These are phyloP conservation scores for Temnothorax rugatulus DNA, from an alignment of 2,888 invertebrate species.

Conservation along the genomic window DNA sequence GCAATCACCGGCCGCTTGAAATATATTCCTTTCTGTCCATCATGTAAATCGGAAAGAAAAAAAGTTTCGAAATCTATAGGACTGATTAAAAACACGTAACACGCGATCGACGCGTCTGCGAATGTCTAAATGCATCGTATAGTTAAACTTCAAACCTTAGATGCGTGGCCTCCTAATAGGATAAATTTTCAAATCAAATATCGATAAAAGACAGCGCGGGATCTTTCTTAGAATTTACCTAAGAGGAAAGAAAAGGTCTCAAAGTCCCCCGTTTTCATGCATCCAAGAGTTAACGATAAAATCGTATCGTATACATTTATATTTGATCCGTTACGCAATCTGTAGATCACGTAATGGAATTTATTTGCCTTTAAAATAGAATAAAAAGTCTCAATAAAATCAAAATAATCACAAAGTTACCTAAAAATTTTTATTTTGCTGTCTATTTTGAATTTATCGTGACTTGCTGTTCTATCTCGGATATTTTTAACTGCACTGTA, in stretches of 20 bases:
- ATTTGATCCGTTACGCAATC: not conserved
- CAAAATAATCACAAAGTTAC: too few species aligned
- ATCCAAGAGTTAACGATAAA: slow-evolving; percentile 31
- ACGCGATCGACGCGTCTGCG: slow-evolving; percentile 20
- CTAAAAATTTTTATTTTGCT: too few species aligned
- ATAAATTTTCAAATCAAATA: not conserved
- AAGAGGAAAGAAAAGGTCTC: slow-evolving; percentile 7
- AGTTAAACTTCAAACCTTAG: slow-evolving; percentile 18
- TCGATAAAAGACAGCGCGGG: too few species aligned
- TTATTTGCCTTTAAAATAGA: too few species aligned
- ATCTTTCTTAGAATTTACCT: too few species aligned
- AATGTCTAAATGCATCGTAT: slow-evolving; percentile 54
- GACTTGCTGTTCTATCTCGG: too few species aligned
- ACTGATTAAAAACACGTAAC: slow-evolving; percentile 64
- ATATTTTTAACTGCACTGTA: too few species aligned
- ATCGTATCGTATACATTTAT: slow-evolving; percentile 6
- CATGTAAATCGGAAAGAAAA: slow-evolving; percentile 60
- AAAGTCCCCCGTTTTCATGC: not conserved
- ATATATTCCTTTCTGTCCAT: slow-evolving; percentile 64
- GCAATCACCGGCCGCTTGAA: slow-evolving; percentile 26
- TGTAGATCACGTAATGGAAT: too few species aligned
- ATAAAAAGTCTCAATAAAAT: too few species aligned
- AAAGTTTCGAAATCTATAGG: slow-evolving; percentile 67
- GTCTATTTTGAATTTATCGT: too few species aligned
- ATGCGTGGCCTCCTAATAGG: not conserved